Base-by-base conservation (phyloP, 2,888 invertebrate genomes). In the Apodemia duryi region DNA sequence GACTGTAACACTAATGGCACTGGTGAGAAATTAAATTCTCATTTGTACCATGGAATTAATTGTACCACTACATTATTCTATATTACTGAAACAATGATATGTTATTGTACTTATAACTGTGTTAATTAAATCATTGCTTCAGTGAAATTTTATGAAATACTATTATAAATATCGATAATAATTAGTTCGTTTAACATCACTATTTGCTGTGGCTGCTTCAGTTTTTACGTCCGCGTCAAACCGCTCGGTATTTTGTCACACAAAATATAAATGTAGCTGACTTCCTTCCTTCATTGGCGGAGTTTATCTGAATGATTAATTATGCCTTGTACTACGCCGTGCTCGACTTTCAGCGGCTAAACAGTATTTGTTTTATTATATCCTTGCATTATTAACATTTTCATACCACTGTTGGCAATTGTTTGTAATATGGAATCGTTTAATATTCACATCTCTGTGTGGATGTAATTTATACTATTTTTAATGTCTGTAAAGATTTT, bases 211-310 rank as follows among this genome's bases (percentile, higher is more conserved):
- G 79, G 77, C 79, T 78, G 89, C 85, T 86, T 83, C 87, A 90
- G 85, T 91, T 91, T 91, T 91, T 91, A 86, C 84, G 86, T 87
- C 85, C 87, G 88, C 88, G 89, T 91, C 90, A 91, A 91, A 90
- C 88, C 81, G 87, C 84, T 82, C 85, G 86, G 88, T 86, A 90
- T 91, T 91, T 91, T 91, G 91, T 91, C 91, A 90, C 86, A 91
- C 90, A 90, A 89, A 90, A 91, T 90, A 91, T 91, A 91, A 91
- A 91, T 84, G 88, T 88, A 80, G 86, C 86, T 77, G 75, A 87
- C 86, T 91, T 91, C 90, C 89, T 90, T 91, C 90, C 90, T 85
- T 87, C 90, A 90, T 91, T 86, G 89, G 86, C 76, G 80, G 82
- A 81, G 85, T 84, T 86, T 91, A 91, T 91, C 90, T 84, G 77